Conservation (phyloP, 2,797 vertebrate species). For the Hippopotamyrus pictus region DNA sequence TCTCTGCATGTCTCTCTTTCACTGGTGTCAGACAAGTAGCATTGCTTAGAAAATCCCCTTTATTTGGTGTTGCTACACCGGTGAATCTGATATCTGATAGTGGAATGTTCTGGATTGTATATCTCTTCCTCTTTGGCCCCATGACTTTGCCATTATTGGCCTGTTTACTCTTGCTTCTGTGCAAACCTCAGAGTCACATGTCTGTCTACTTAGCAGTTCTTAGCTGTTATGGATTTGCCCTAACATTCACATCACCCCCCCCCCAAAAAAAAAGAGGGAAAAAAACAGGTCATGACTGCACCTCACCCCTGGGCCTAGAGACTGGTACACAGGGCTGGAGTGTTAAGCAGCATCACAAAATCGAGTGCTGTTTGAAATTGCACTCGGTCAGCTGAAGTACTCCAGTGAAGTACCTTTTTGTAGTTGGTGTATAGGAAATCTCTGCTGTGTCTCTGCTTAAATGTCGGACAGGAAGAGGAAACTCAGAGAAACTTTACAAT, state of each 20-base stretch:
- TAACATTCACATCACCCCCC: background rate
- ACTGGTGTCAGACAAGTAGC: too few relatives aligned
- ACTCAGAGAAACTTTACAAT: background rate
- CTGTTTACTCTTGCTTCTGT: conserved; percentile 6
- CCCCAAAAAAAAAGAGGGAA: background rate
- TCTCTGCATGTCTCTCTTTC: background rate
- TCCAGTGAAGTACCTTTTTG: background rate
- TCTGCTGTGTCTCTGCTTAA: background rate
- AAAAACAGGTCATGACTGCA: background rate
- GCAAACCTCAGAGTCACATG: conserved; percentile 7
- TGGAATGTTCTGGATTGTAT: background rate
- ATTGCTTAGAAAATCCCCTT: background rate
- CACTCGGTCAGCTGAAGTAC: background rate
- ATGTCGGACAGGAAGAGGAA: background rate
- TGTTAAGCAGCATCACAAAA: background rate
- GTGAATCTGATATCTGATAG: background rate
- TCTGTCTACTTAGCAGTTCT: background rate
- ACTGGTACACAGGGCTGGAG: background rate
- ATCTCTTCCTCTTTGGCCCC: background rate
- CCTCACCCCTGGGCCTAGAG: background rate
- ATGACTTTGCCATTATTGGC: background rate
- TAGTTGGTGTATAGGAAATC: background rate
- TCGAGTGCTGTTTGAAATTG: background rate
- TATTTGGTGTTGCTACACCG: background rate
- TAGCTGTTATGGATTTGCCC: background rate